Evolutionary conservation across 2,888 invertebrate species (phyloP).

Genomic region (Lasius platythorax): DNA sequence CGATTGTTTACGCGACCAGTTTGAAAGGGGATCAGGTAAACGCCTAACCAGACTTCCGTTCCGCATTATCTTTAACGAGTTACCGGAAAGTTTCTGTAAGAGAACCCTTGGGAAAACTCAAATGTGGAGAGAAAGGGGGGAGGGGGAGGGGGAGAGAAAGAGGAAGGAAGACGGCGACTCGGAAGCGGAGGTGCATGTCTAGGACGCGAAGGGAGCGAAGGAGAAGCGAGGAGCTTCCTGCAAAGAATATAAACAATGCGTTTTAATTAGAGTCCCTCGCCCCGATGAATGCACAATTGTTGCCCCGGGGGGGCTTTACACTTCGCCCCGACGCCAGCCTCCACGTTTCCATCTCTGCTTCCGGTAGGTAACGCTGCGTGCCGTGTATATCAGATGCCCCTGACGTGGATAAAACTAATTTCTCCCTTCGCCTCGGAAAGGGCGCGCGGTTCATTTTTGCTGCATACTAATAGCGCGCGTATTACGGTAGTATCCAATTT

Average conservation of each 20-base stretch:
- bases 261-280: conserved; percentile 83
- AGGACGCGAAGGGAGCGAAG: conserved; percentile 45
- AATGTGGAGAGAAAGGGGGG: neutral
- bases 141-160: neutral
- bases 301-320: conserved; percentile 71
- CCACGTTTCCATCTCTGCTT: conserved; percentile 59
- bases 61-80: conserved; percentile 68
- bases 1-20: conserved; percentile 64
- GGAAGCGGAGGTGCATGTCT: conserved; percentile 42
- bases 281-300: conserved; percentile 80
- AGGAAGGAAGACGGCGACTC: conserved; percentile 26
- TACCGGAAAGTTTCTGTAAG: conserved; percentile 68
- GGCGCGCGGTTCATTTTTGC: conserved; percentile 70
- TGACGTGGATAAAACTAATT: conserved; percentile 72
- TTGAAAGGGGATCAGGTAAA: conserved; percentile 37
- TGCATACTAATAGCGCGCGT: conserved; percentile 70
- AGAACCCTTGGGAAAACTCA: conserved; percentile 69
- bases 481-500: conserved; percentile 36
- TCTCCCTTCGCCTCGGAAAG: conserved; percentile 61
- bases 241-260: conserved; percentile 84
- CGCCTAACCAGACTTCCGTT: conserved; percentile 47
- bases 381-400: conserved; percentile 71
- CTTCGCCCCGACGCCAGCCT: conserved; percentile 69
- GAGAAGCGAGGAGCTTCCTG: conserved; percentile 73
- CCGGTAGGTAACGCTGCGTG: conserved; percentile 66